phyloP scores from a whole-genome alignment of 1,140 invertebrate species.

The Grapholita molesta region DNA sequence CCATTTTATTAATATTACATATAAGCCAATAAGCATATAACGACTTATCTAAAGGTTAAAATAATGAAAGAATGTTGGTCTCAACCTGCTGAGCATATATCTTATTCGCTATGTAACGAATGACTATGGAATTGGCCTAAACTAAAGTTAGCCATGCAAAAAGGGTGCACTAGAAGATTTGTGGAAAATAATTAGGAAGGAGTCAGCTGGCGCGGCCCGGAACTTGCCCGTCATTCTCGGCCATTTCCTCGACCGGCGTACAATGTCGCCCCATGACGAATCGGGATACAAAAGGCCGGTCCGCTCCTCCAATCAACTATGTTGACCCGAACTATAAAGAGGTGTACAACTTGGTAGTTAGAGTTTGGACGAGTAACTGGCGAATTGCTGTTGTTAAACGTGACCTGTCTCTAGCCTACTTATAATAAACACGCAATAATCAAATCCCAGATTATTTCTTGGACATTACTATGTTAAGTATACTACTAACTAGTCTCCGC shows the following conservation, averaged over 20 bases:
- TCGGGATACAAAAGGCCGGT: conserved; percentile 40
- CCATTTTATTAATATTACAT: too few species aligned
- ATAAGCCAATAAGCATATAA: too few species aligned
- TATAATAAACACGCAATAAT: too few species aligned
- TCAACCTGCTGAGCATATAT: too few species aligned
- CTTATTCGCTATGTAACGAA: background rate
- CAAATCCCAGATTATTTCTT: too few species aligned
- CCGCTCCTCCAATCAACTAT: conserved; percentile 20
- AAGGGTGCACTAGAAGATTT: conserved; percentile 18
- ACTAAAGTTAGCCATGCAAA: background rate
- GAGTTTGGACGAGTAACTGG: background rate
- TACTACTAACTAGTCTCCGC: too few species aligned
- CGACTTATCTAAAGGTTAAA: too few species aligned
- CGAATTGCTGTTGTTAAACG: too few species aligned
- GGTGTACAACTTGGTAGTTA: background rate
- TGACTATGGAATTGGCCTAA: background rate
- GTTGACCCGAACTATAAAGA: background rate
- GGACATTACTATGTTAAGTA: too few species aligned
- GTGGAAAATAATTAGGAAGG: conserved; percentile 40
- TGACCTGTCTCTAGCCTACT: too few species aligned
- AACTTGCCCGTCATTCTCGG: conserved; percentile 43
- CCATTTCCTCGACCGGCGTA: conserved; percentile 30
- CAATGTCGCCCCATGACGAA: conserved; percentile 37
- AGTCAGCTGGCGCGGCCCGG: conserved; percentile 29
- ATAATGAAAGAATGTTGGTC: too few species aligned